Evolutionary conservation across 2,113 vertebrate species (phyloP).

Genomic region (Rhodinocichla rosea): DNA sequence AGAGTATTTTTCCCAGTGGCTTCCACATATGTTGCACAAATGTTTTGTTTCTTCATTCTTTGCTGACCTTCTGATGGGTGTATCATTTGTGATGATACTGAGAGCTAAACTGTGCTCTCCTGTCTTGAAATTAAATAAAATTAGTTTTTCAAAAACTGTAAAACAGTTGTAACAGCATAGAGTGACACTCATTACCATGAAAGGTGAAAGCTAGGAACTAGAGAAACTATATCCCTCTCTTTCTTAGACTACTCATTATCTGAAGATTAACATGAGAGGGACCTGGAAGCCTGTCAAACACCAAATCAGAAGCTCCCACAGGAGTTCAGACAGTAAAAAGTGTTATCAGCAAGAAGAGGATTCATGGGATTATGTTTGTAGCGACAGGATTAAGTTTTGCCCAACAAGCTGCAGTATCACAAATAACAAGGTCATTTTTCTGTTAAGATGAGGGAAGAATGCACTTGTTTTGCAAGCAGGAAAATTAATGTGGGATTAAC

Average conservation of each 20-base stretch:
- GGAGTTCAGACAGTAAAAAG: neutral
- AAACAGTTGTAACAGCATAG: neutral
- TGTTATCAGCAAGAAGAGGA: slow-evolving; percentile 3
- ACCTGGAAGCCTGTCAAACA: neutral
- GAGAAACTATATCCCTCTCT: neutral
- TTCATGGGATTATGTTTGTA: slow-evolving; percentile 33
- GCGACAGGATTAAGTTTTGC: neutral
- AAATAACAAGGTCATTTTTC: slow-evolving; percentile 46
- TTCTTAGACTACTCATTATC: neutral
- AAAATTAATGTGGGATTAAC: slow-evolving; percentile 48
- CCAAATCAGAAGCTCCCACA: slow-evolving; percentile 2
- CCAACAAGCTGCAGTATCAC: slow-evolving; percentile 4
- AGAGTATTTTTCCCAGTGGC: neutral
- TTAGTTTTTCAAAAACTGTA: neutral
- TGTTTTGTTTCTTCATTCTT: neutral
- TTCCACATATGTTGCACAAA: neutral
- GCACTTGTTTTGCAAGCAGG: neutral
- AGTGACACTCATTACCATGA: neutral
- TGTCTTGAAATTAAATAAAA: neutral
- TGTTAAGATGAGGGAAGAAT: slow-evolving; percentile 16
- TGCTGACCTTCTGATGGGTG: neutral
- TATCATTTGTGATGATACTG: neutral
- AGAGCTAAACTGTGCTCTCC: neutral
- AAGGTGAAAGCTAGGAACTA: neutral
- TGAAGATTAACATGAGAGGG: neutral